Percentiles rank a stretch among this genome's conserved stretches.
phyloP scores from a whole-genome alignment of 2,113 vertebrate species.

The Solenodon paradoxus region DNA sequence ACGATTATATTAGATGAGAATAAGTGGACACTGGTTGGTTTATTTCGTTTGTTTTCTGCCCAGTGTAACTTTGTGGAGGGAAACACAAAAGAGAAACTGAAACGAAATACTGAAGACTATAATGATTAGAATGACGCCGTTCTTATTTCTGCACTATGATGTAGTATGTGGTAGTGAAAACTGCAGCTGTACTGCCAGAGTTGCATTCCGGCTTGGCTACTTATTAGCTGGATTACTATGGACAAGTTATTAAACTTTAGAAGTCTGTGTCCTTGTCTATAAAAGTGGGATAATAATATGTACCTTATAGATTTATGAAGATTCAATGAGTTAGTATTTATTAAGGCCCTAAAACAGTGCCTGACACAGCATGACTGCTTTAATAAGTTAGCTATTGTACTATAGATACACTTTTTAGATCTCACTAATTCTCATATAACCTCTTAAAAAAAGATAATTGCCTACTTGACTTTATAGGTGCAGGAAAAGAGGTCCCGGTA shows the following conservation, averaged over 20 bases:
- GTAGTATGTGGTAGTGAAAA: not conserved
- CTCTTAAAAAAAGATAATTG: not conserved
- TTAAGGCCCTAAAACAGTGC: not conserved
- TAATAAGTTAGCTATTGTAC: not conserved
- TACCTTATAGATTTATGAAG: not conserved
- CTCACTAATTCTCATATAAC: constrained; percentile 14
- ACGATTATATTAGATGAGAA: not conserved
- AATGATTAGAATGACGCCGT: not conserved
- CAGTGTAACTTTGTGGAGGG: not conserved
- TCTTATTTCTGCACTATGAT: not conserved
- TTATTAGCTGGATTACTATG: not conserved
- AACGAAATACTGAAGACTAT: not conserved
- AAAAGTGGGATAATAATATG: not conserved
- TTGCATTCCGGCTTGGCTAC: not conserved
- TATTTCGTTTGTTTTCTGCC: not conserved
- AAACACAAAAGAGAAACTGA: not conserved
- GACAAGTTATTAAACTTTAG: not conserved
- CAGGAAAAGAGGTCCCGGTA: not conserved
- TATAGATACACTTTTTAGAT: not conserved
- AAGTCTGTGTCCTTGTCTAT: not conserved
- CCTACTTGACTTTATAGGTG: not conserved
- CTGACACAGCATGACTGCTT: not conserved
- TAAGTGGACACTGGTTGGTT: not conserved
- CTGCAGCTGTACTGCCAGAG: not conserved
- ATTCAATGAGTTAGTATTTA: not conserved